Evolutionary conservation across 2,113 vertebrate species (phyloP), one percentile per base, ranked within the genome.

Genomic region (Poeciliopsis prolifica): DNA sequence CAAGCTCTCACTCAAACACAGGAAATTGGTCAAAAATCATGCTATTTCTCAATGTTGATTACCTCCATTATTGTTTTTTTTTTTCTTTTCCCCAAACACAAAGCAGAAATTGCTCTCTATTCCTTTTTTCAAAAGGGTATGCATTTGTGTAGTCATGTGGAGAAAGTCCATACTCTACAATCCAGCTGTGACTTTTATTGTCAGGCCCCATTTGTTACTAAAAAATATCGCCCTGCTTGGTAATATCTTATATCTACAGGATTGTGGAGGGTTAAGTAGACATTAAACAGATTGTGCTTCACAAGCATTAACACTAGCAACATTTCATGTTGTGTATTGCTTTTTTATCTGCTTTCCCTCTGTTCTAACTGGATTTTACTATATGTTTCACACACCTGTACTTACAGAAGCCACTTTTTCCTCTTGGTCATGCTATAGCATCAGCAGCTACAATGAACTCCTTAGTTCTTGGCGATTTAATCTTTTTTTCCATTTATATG

Each of bases 401-500:
- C 9, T n/a, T 62, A 79, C 40, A 80, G 84, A 82, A 61, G 65
- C 15, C 29, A 6, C 6, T 78, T 84, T 76, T 68, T 17, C 48
- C 61, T 75, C 51, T 70, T 71, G 79, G 58, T 68, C 82, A 82
- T 77, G 74, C 64, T 78, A 60, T 44, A 75, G 80, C 77, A 44
- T 40, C 37, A 72, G n/a, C 71, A 14, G 67, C 65, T 58, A 76
- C 74, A 86, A 80, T 87, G 44, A 79, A 83, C 80, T 80, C 71
- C 76, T 81, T 79, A 79, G 84, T 80, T 83, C 69, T 69, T 74
- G 65, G 62, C 4, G 85, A 88, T 92, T 89, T 72, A 79, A 90
- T 91, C 84, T 85, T 78, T 89, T 71, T 89, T 89, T 74, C 78
- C 82, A 90, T 93, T 91, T 89, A 90, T 90, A 91, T 91, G 88